Evolutionary conservation across 2,113 vertebrate species (phyloP), one percentile per base, ranked within the genome.

Genomic region (Peromyscus maniculatus): DNA sequence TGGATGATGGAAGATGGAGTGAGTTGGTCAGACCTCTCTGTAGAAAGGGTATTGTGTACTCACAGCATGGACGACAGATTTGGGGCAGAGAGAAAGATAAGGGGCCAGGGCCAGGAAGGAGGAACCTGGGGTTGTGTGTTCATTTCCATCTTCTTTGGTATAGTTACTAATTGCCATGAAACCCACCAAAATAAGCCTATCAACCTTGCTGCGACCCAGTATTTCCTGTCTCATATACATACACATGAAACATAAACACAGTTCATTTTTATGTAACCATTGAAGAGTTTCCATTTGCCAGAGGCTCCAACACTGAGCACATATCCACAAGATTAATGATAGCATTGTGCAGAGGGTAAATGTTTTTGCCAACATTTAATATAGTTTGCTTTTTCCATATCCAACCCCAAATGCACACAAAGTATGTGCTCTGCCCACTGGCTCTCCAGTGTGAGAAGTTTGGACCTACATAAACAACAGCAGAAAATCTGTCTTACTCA

Each of bases 401-500:
- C 87, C 66, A 93, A 89, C 87, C 77, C 55, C 94, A 89, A 96
- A 75, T 71, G 52, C 82, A 36, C n/a, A 95, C 69, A 96, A 13
- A 75, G 43, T 49, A 87, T 89, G 62, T 15, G 52, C 74, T 93
- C 88, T 95, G 64, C 64, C 39, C 80, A 74, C 84, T 94, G 88
- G 88, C 31, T 74, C 74, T 88, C 66, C 84, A 89, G 11, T 8
- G 10, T 75, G 82, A 67, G 79, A 80, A 84, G 71, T 80, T 62
- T 71, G 66, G 69, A 87, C 64, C 46, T 94, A 80, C 16, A 74
- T 57, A 95, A 93, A 96, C 74, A 90, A 82, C 17, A 88, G 57
- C 89, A 84, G 91, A 93, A 91, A 62, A 89, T 88, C 22, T 94
- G 71, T 95, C 91, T 78, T 95, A 99, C 98, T 99, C 98, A 99